Conservation (phyloP, 2,888 invertebrate genomes). For the Ophioninae sp. region DNA sequence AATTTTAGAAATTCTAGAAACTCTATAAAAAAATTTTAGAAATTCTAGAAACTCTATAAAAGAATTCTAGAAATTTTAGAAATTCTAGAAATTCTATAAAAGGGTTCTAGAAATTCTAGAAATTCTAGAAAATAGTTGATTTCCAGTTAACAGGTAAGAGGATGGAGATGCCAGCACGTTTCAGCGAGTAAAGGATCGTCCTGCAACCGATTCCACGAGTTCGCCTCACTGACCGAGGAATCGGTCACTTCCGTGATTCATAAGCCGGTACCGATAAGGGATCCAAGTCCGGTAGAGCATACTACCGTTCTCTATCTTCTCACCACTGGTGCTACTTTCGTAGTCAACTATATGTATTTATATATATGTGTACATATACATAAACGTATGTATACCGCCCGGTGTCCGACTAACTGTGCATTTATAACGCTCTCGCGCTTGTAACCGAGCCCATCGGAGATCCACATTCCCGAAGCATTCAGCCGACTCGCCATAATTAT, state of each 20-base stretch:
- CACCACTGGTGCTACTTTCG: constrained; percentile 23
- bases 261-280: constrained; percentile 42
- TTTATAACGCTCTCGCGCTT: constrained; percentile 57
- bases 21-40: no score
- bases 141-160: background rate
- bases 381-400: constrained; percentile 37
- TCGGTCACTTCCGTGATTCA: constrained; percentile 50
- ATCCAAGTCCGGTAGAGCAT: constrained; percentile 18
- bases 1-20: no score
- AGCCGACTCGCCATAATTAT: constrained; percentile 48
- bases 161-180: background rate
- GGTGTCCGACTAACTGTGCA: constrained; percentile 63
- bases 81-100: no score
- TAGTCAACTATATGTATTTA: background rate
- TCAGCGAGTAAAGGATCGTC: background rate
- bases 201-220: constrained; percentile 1
- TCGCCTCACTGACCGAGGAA: constrained; percentile 54
- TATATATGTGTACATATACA: background rate
- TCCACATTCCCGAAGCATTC: constrained; percentile 58
- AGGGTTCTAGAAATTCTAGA: no score
- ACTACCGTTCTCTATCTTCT: constrained; percentile 25
- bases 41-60: no score
- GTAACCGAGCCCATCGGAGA: constrained; percentile 38
- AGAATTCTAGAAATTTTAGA: no score
- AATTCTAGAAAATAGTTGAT: background rate